These are phyloP conservation scores for Drosophila parvula DNA, from an alignment of 1,140 invertebrate genomes.

Conservation along the genomic window DNA sequence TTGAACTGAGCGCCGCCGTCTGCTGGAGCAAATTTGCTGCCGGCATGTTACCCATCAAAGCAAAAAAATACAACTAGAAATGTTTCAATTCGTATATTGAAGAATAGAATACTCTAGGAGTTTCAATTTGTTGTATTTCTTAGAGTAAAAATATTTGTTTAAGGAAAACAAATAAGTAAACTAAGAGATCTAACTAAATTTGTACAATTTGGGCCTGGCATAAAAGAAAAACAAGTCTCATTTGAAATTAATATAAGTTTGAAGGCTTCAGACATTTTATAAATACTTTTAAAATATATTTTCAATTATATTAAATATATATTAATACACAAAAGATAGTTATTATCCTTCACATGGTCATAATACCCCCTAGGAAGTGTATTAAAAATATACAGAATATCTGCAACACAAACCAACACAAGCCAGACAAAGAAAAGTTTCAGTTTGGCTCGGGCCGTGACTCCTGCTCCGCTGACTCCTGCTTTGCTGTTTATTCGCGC, in stretches of 20 bases:
- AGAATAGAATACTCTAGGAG: neutral
- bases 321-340: neutral
- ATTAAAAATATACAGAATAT: slow-evolving; percentile 41
- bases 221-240: neutral
- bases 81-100: neutral
- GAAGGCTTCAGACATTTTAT: neutral
- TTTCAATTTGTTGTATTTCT: fast-evolving
- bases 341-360: neutral
- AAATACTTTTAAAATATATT: neutral
- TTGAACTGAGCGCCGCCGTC: slow-evolving; percentile 30
- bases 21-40: slow-evolving; percentile 67
- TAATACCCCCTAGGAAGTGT: neutral
- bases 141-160: neutral
- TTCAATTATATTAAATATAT: neutral
- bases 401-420: slow-evolving; percentile 40
- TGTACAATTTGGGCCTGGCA: no score
- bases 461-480: slow-evolving; percentile 51
- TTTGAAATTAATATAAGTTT: neutral
- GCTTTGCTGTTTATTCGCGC: slow-evolving; percentile 80
- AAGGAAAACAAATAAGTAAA: neutral
- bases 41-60: slow-evolving; percentile 70
- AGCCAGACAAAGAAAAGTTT: slow-evolving; percentile 75
- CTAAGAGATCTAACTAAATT: neutral
- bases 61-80: slow-evolving; percentile 45
- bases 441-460: slow-evolving; percentile 46